phyloP scores from a whole-genome alignment of 2,113 vertebrate genomes.

The Coregonus clupeaformis region DNA sequence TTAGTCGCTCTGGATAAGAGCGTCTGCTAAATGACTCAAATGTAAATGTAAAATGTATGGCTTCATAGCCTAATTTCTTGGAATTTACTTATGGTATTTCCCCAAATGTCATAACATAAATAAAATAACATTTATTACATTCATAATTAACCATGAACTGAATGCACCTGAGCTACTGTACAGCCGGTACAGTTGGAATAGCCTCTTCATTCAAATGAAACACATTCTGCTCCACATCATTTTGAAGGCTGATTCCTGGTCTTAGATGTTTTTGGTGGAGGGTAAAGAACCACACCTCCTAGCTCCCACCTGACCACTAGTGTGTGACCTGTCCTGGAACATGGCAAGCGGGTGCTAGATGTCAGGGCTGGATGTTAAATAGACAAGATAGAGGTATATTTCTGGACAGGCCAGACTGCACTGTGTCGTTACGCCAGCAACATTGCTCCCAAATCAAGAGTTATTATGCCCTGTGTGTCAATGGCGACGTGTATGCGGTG shows the following conservation, averaged over 20 bases:
- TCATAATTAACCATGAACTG: no score
- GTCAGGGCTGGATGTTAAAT: conserved; percentile 43
- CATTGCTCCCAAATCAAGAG: conserved; percentile 8
- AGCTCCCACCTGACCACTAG: conserved; percentile 12
- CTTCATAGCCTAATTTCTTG: no score
- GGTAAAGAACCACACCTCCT: conserved; percentile 10
- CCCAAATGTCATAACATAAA: not conserved
- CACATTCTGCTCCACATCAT: not conserved
- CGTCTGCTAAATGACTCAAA: no score
- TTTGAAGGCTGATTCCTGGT: not conserved
- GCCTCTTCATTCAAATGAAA: no score
- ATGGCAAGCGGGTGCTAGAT: conserved; percentile 54
- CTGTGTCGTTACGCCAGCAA: conserved; percentile 24
- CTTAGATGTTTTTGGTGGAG: not conserved
- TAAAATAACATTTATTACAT: not conserved
- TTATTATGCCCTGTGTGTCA: no score
- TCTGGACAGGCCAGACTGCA: not conserved
- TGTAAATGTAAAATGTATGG: no score
- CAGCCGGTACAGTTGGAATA: no score
- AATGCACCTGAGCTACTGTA: no score
- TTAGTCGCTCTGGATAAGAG: no score
- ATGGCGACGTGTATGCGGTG: no score
- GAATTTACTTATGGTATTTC: no score
- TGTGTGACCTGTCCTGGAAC: conserved; percentile 25
- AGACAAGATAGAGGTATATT: conserved; percentile 23